Percentiles rank a stretch among this genome's conserved stretches.
phyloP scores from a whole-genome alignment of 2,888 invertebrate genomes.

The Seira sanloemensis region DNA sequence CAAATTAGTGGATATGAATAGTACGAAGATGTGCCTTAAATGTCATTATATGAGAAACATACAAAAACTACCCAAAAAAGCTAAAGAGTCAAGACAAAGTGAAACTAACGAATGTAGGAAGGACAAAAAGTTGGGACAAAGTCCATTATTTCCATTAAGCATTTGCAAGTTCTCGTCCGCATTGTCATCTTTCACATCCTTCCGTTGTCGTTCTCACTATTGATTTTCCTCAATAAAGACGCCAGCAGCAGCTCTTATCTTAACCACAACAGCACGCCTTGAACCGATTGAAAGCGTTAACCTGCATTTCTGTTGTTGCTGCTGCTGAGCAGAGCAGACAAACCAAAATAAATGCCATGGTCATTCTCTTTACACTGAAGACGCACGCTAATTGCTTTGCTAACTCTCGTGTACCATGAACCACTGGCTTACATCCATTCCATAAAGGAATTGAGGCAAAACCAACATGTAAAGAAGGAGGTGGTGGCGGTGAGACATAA shows the following conservation, averaged over 20 bases:
- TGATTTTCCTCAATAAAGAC: background rate
- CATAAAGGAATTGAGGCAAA: background rate
- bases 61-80: too few species aligned
- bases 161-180: too few species aligned
- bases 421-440: slow-evolving; percentile 36
- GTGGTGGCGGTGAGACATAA: background rate
- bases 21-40: too few species aligned
- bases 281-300: background rate
- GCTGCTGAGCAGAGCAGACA: background rate
- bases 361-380: background rate
- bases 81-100: too few species aligned
- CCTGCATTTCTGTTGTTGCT: background rate
- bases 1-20: too few species aligned
- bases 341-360: slow-evolving; percentile 19
- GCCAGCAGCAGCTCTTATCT: background rate
- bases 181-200: too few species aligned
- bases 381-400: too few species aligned
- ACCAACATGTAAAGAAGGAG: slow-evolving; percentile 2
- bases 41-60: too few species aligned
- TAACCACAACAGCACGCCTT: background rate
- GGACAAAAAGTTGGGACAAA: too few species aligned
- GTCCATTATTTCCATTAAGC: too few species aligned
- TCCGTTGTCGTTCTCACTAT: too few species aligned
- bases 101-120: too few species aligned
- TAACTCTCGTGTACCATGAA: slow-evolving; percentile 28